Percentiles rank a stretch among this genome's conserved stretches.
Evolutionary conservation across 2,888 invertebrate genomes (phyloP).

Genomic region (Schrankia costaestrigalis): DNA sequence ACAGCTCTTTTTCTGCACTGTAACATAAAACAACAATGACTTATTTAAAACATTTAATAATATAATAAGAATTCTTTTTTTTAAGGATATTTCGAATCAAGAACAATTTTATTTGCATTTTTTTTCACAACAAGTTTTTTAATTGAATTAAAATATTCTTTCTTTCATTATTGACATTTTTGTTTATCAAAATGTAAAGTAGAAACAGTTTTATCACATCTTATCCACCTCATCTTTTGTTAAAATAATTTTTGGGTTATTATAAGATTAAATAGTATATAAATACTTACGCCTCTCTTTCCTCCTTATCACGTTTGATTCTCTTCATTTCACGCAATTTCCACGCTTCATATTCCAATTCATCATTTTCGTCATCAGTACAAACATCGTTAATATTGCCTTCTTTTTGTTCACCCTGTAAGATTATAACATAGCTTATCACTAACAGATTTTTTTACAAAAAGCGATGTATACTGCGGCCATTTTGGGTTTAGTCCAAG

Average conservation of each 20-base stretch:
- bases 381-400: conserved; percentile 91
- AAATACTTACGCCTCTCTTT: conserved; percentile 90
- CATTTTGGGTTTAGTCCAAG: too few species aligned
- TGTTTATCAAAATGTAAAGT: too few species aligned
- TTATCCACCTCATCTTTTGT: too few species aligned
- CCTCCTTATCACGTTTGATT: conserved; percentile 97
- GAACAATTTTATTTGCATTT: too few species aligned
- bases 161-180: not conserved
- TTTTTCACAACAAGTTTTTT: too few species aligned
- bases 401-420: conserved; percentile 85
- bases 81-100: too few species aligned
- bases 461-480: too few species aligned
- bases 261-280: not conserved
- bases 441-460: too few species aligned
- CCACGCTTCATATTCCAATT: conserved; percentile 98
- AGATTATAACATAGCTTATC: not conserved
- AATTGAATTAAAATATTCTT: not conserved
- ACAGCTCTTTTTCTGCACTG: conserved; percentile 91
- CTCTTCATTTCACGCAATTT: conserved; percentile 97
- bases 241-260: not conserved
- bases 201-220: not conserved
- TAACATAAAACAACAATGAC: conserved; percentile 20
- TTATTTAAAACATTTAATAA: not conserved
- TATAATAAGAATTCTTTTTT: not conserved
- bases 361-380: conserved; percentile 97